Percentiles rank a stretch among this genome's conserved stretches.
phyloP scores from a whole-genome alignment of 2,797 vertebrate genomes.

The Columba guinea region DNA sequence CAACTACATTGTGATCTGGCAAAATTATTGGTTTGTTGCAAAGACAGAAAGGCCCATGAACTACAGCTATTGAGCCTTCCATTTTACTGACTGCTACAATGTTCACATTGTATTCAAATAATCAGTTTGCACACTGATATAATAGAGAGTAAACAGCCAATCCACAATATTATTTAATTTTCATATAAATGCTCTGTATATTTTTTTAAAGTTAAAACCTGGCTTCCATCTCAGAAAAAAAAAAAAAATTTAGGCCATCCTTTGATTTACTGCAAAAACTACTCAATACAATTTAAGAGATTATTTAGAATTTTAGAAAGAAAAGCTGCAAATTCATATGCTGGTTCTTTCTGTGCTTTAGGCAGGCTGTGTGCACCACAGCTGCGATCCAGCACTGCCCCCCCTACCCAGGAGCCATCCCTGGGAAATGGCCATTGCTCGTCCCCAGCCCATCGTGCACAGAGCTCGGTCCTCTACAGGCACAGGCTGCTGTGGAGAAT shows the following conservation, averaged over 20 bases:
- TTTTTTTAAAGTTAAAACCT: neutral
- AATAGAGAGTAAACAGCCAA: neutral
- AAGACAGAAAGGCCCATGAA: neutral
- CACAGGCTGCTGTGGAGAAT: neutral
- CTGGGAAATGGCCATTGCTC: neutral
- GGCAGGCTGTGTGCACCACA: neutral
- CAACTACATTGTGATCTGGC: neutral
- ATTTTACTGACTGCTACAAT: neutral
- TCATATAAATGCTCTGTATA: neutral
- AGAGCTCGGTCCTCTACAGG: neutral
- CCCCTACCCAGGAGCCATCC: neutral
- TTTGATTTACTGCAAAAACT: neutral
- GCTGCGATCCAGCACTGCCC: neutral
- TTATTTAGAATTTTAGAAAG: neutral
- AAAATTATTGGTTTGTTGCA: neutral
- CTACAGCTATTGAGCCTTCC: neutral
- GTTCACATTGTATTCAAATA: neutral
- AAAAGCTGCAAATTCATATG: neutral
- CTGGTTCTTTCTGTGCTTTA: neutral
- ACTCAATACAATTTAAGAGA: neutral
- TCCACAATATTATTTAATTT: neutral
- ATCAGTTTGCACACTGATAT: neutral
- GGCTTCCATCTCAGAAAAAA: neutral
- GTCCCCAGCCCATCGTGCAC: fast-evolving
- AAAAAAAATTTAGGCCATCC: neutral